Evolutionary conservation across 1,140 invertebrate genomes (phyloP), one percentile per base, ranked within the genome.

Genomic region (Drosophila nikananu): DNA sequence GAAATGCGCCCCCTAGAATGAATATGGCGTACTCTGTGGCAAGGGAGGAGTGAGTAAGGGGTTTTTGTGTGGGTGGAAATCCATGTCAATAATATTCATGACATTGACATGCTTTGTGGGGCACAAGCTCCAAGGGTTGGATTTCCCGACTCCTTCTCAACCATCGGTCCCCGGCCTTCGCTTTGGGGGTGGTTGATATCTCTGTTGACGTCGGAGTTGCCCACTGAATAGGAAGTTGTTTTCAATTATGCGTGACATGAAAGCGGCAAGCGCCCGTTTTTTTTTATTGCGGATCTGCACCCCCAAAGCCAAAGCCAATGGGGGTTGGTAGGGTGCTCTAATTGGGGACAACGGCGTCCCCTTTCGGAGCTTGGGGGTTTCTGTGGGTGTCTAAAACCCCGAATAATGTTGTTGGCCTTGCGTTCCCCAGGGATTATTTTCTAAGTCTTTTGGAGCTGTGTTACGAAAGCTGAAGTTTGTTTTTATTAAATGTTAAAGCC

Each of bases 71-170:
- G 62, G 66, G 25, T 67, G 51, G 55, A 87, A 87, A 83, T 89
- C 77, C 80, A 89, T 89, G 83, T 87, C 83, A 89, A 87, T 83
- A 87, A 89, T 89, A 81, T 87, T 89, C 83, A 83, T 83, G 84
- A 83, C 84, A 87, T 87, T 87, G 83, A 89, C 83, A 87, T 87
- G 83, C 83, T 86, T 86, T 86, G 80, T 87, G 83, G 76, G 80
- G 54, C 83, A 80, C 64, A 64, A 77, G 62, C 52, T 49, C 42
- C 66, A 30, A 23, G 63, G 59, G 63, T 63, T 35, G 58, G 21
- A 63, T 39, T 63, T 15, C 35, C n/a, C 25, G 23, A 21, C 57
- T 27, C 19, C 39, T 27, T 30, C 32, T 13, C 32, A 35, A 13
- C 12, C 10, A 17, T 27, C 51, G 17, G 25, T 23, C 48, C 10